Evolutionary conservation across 2,888 invertebrate genomes (phyloP), one percentile per base, ranked within the genome.

Genomic region (Orchesellides sinensis): DNA sequence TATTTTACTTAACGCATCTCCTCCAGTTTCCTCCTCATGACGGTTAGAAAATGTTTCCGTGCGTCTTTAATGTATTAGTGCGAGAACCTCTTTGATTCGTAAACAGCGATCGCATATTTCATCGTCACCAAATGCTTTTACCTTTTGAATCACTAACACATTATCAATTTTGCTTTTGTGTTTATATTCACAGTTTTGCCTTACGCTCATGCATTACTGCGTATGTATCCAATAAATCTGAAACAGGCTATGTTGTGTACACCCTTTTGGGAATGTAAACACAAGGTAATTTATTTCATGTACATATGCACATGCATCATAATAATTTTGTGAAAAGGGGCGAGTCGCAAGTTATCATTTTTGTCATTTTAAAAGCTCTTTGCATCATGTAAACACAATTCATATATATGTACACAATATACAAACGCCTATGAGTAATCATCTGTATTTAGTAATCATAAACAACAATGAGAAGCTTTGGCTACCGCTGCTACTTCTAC

Each of bases 311-410:
- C 32, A 70, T 78, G 40, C 19, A 78, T 78, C 69, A 61, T 61
- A 27, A 35, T 45, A 21, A 40, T 68, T 59, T 63, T 78, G 25
- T 40, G 35, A 69, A 77, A 69, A 69, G 69, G 78, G 78, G 78
- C 63, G 69, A 69, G 78, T 78, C 78, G 78, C 78, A 69, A 78
- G 69, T 78, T 63, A 78, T 69, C 78, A 78, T 78, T 69, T 77
- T 78, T 75, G 69, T 61, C 69, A 25, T 40, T 78, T 77, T 78
- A 69, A 69, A 69, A 78, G 78, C 69, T 63, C 35, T 27, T 10
- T 47, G 35, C 63, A 32, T 4, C 1, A 19, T 68, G 69, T 54
- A 23, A 17, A n/a, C 17, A 27, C 3, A 5, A n/a, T 8, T 14
- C 14, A 8, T 40, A 40, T 8, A 40, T 14, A 40, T 40, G 29